Evolutionary conservation across 2,797 vertebrate species (phyloP).

Genomic region (Harpagifer antarcticus): DNA sequence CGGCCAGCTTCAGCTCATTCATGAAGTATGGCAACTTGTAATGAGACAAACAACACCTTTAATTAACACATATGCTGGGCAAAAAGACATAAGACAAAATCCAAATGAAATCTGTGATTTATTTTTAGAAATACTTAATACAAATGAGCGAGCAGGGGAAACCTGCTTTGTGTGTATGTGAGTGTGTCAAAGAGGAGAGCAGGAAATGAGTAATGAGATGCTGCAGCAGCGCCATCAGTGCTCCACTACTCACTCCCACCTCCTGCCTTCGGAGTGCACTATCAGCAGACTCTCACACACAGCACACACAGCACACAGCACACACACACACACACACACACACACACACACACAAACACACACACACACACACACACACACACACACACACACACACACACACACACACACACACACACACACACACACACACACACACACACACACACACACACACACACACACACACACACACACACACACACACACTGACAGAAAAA

Average conservation of each 20-base stretch:
- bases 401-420: constrained; percentile 34
- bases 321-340: constrained; percentile 8
- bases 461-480: constrained; percentile 25
- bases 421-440: no score
- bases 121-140: constrained; percentile 3
- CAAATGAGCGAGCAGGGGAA: neutral
- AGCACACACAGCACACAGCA: constrained; percentile 27
- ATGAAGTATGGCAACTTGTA: constrained; percentile 91
- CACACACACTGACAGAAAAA: neutral
- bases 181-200: constrained; percentile 31
- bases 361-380: constrained; percentile 8
- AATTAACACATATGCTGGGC: neutral
- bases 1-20: constrained; percentile 89
- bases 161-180: constrained; percentile 5
- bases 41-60: constrained; percentile 33
- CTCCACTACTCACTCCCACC: constrained; percentile 20
- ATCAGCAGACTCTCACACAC: constrained; percentile 40
- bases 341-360: constrained; percentile 8
- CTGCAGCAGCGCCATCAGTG: constrained; percentile 41
- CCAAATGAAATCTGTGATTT: neutral
- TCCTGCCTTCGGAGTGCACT: constrained; percentile 31
- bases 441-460: no score
- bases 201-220: constrained; percentile 59
- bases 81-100: neutral
- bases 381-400: constrained; percentile 7